phyloP scores from a whole-genome alignment of 2,113 vertebrate genomes.

The Brachirus orientalis region DNA sequence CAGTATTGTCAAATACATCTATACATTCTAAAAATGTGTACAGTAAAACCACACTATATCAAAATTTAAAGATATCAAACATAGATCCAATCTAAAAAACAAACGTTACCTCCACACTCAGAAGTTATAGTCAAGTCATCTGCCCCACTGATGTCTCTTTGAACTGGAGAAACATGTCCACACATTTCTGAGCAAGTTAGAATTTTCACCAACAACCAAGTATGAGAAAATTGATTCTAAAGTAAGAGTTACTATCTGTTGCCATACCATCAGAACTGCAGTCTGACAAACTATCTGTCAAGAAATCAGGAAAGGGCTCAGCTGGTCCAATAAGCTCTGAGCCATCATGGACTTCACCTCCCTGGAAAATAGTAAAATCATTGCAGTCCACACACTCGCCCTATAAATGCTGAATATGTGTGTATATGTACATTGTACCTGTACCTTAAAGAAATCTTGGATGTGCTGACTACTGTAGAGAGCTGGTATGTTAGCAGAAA shows the following conservation, averaged over 20 bases:
- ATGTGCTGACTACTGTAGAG: slow-evolving; percentile 93
- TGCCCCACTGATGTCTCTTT: slow-evolving; percentile 84
- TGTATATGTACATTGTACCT: slow-evolving; percentile 64
- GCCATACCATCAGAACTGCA: slow-evolving; percentile 91
- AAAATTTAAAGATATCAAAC: background rate
- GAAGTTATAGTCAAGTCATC: slow-evolving; percentile 88
- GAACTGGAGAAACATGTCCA: slow-evolving; percentile 78
- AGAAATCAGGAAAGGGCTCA: slow-evolving; percentile 86
- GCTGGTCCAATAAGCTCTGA: slow-evolving; percentile 96
- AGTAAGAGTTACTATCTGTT: background rate
- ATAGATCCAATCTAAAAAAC: background rate
- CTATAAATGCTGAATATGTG: background rate
- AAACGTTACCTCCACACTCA: slow-evolving; percentile 87
- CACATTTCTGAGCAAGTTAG: slow-evolving; percentile 8
- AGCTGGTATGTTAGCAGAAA: slow-evolving; percentile 95
- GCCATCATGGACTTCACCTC: slow-evolving; percentile 93
- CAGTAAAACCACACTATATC: background rate
- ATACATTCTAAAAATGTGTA: background rate
- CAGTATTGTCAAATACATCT: background rate
- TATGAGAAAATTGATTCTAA: background rate
- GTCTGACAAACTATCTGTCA: slow-evolving; percentile 89
- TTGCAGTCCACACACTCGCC: background rate
- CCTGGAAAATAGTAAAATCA: slow-evolving; percentile 77
- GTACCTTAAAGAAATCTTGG: slow-evolving; percentile 97
- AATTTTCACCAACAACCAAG: background rate